phyloP scores from a whole-genome alignment of 2,888 invertebrate species.

The Agriopis marginaria region DNA sequence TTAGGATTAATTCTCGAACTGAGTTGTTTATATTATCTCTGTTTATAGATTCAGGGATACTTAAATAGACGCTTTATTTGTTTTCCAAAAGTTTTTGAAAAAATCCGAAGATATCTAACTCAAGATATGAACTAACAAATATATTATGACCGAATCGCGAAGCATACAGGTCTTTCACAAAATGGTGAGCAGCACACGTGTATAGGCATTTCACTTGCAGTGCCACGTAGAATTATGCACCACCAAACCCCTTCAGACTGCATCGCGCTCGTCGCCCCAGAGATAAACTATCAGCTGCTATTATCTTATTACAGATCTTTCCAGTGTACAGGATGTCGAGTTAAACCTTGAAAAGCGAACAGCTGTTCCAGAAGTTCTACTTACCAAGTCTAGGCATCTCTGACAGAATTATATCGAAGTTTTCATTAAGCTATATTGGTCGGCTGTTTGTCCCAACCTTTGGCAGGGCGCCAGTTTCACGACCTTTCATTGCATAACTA shows the following conservation, averaged over 20 bases:
- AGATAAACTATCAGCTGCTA: neutral
- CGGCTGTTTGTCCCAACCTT: slow-evolving; percentile 62
- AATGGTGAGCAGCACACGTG: no score
- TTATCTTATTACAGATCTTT: slow-evolving; percentile 1
- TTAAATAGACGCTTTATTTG: no score
- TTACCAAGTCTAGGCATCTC: slow-evolving; percentile 4
- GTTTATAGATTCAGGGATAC: no score
- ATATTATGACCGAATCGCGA: neutral
- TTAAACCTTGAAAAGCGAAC: slow-evolving; percentile 17
- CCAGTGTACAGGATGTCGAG: neutral
- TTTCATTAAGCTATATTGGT: slow-evolving; percentile 74
- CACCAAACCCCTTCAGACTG: neutral
- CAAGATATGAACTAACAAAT: neutral
- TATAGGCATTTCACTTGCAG: neutral
- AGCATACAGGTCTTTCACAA: neutral
- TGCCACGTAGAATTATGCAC: neutral
- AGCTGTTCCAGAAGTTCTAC: slow-evolving; percentile 14
- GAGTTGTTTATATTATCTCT: no score
- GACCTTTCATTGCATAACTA: slow-evolving; percentile 40
- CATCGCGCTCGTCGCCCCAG: neutral
- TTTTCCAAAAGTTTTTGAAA: no score
- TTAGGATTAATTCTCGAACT: no score
- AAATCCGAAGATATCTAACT: no score
- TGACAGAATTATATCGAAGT: slow-evolving; percentile 35
- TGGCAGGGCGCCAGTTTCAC: slow-evolving; percentile 63